Evolutionary conservation across 2,888 invertebrate genomes (phyloP).

Genomic region (Taphrorychus bicolor): DNA sequence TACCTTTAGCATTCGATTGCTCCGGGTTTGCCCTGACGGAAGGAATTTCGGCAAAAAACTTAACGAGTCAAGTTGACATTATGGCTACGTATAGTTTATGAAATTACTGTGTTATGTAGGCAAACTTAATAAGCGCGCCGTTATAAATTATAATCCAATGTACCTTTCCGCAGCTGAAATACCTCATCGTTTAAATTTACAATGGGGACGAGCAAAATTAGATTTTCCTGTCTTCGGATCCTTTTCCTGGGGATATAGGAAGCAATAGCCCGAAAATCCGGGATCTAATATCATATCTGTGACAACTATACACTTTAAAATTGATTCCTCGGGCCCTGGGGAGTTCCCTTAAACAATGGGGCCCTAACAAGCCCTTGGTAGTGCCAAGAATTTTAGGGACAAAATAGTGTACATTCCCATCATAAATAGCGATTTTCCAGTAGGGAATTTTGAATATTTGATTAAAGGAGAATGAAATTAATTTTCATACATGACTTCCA

Average conservation of each 20-base stretch:
- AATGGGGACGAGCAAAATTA: conserved; percentile 13
- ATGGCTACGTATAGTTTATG: not conserved
- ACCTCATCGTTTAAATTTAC: conserved; percentile 1
- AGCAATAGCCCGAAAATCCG: conserved; percentile 17
- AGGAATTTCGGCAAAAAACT: not conserved
- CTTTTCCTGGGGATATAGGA: conserved; percentile 11
- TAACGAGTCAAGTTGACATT: too few relatives aligned
- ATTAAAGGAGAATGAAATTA: not conserved
- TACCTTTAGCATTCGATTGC: not conserved
- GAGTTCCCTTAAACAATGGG: conserved; percentile 12
- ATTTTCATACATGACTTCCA: not conserved
- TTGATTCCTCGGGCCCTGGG: conserved; percentile 8
- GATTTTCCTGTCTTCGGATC: conserved; percentile 10
- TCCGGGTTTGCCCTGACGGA: not conserved
- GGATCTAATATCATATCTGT: conserved; percentile 18
- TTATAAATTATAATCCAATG: not conserved
- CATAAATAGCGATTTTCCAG: too few relatives aligned
- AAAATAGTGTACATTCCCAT: too few relatives aligned
- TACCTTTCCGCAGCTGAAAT: not conserved
- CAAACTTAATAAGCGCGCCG: not conserved
- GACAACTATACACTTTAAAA: conserved; percentile 19
- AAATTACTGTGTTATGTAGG: not conserved
- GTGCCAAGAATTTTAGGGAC: conserved; percentile 6
- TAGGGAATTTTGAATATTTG: too few relatives aligned
- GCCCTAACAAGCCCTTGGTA: conserved; percentile 10